These are phyloP conservation scores for Pachymerium ferrugineum DNA, from an alignment of 2,888 invertebrate species.

Conservation along the genomic window DNA sequence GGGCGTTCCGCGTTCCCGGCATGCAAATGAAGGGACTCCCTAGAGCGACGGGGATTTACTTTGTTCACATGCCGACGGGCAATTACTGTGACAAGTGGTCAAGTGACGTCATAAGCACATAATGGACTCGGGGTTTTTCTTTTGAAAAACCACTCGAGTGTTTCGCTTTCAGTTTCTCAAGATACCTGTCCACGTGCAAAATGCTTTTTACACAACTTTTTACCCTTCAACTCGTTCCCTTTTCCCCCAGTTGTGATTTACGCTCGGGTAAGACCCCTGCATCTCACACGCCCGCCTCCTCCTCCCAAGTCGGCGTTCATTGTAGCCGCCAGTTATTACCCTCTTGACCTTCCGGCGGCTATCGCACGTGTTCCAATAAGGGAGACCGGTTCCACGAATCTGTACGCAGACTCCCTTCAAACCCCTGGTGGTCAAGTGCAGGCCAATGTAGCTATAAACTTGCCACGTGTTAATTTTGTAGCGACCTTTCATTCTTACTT, in stretches of 20 bases:
- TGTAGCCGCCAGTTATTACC: conserved; percentile 24
- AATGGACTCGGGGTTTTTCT: conserved; percentile 2
- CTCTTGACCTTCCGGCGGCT: conserved; percentile 14
- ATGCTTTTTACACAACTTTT: neutral
- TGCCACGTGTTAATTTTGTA: conserved; percentile 5
- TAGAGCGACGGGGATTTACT: conserved; percentile 13
- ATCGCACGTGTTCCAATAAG: conserved; percentile 6
- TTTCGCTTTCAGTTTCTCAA: conserved; percentile 16
- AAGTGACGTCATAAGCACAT: conserved; percentile 25
- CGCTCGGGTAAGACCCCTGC: conserved; percentile 13
- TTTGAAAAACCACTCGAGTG: neutral
- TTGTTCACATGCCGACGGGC: conserved; percentile 22
- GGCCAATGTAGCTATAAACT: conserved; percentile 17
- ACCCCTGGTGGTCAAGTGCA: conserved; percentile 15
- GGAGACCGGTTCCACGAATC: conserved; percentile 23
- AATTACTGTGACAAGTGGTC: conserved; percentile 24
- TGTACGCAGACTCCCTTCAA: neutral
- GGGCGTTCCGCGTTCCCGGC: conserved; percentile 22
- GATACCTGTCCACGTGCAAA: neutral
- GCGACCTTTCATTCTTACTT: neutral
- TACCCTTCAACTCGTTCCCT: conserved; percentile 5
- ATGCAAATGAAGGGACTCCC: conserved; percentile 25
- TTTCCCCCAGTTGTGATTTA: conserved; percentile 1
- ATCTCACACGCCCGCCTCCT: conserved; percentile 4
- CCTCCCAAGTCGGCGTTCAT: conserved; percentile 12